Base-by-base conservation (phyloP, 2,113 vertebrate genomes). In the human region DNA sequence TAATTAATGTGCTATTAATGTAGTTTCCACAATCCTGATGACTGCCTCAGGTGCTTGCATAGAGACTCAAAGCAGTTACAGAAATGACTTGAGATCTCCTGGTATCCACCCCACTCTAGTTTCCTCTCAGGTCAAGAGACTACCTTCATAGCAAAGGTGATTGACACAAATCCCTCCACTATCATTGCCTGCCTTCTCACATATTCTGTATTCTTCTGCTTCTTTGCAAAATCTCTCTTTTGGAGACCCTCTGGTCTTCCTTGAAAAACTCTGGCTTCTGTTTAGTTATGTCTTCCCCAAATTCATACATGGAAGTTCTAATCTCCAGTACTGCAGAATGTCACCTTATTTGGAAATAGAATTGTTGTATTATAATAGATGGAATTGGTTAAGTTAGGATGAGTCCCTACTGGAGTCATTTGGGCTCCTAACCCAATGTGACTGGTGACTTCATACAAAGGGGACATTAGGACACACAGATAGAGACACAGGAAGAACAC, bases 361-460 rank as follows among this genome's bases (percentile, higher is more conserved):
- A 6, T 43, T 70, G 14, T 40, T 3, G 8, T 2, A 30, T 64
- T 64, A 30, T 30, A 64, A 14, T 64, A 57, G 66, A 55, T 52
- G 13, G 10, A 48, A 40, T 64, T 61, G 48, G 12, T 45, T 30
- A 76, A 73, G 16, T 52, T 50, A 45, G 35, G 22, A 32, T 30
- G 11, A 78, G 4, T 13, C 23, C 6, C 8, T 45, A 12, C 1
- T 52, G 5, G 5, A 61, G 5, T 1, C 11, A 9, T 0, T 1
- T 3, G 14, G 1, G 5, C 0, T n/a, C 18, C 11, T 68, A 48
- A 48, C 14, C 10, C 38, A 64, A 0, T 12, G 8, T 30, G 59
- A 27, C 11, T 55, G 4, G 38, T 18, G 45, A 50, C 2, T 4
- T 79, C 32, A 70, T 1, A 5, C 30, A 82, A 85, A 64, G 25